A percentile compares a stretch with the other conserved stretches of the same genome.
Evolutionary conservation across 2,113 vertebrate genomes (phyloP).

Genomic region (Pelusios castaneus): DNA sequence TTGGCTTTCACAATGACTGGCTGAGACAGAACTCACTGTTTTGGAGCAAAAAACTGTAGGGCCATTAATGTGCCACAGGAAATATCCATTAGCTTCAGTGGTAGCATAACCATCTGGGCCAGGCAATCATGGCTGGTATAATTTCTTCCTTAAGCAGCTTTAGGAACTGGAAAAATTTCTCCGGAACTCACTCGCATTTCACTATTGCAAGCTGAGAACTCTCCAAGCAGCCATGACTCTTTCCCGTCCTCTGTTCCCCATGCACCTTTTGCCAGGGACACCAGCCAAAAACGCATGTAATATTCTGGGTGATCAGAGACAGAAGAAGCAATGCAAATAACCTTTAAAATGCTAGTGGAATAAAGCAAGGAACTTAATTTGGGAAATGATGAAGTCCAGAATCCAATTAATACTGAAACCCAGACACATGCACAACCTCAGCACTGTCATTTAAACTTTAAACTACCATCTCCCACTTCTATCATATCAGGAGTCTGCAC

Average conservation of each 20-base stretch:
- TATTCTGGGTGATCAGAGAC: neutral
- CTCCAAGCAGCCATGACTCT: fast-evolving
- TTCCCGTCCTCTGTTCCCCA: neutral
- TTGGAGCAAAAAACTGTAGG: neutral
- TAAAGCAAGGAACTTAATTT: conserved; percentile 19
- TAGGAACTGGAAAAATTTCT: neutral
- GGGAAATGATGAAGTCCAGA: neutral
- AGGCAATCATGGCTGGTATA: neutral
- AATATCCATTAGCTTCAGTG: fast-evolving
- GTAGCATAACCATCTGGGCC: neutral
- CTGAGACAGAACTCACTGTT: fast-evolving
- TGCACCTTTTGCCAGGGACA: fast-evolving
- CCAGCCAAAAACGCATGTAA: neutral
- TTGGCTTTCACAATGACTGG: neutral
- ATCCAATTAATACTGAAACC: neutral
- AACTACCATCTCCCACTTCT: neutral
- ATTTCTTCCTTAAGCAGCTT: neutral
- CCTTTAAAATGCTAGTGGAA: neutral
- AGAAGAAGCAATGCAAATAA: fast-evolving
- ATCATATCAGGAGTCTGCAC: neutral
- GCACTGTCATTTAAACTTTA: fast-evolving
- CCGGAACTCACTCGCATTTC: too few relatives aligned
- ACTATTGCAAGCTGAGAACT: fast-evolving
- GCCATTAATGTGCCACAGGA: neutral
- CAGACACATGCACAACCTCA: fast-evolving